Evolutionary conservation across 2,888 invertebrate species (phyloP).

Genomic region (Holacanthella duospinosa): DNA sequence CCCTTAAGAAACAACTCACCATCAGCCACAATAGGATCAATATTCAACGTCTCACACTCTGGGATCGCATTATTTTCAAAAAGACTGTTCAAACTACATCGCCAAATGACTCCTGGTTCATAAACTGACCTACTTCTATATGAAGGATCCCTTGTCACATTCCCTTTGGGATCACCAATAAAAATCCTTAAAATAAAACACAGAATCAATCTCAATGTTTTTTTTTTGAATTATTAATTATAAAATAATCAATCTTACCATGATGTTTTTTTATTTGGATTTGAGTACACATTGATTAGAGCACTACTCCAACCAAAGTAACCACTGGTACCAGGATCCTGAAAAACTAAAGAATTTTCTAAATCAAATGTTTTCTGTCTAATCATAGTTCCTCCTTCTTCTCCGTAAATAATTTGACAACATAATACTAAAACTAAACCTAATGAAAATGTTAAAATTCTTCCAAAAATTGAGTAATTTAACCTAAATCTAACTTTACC

Average conservation of each 20-base stretch:
- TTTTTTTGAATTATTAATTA: not conserved
- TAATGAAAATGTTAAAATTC: not conserved
- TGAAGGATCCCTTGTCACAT: not conserved
- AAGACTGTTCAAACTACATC: not conserved
- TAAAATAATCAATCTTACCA: not conserved
- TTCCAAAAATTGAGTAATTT: not conserved
- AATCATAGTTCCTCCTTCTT: too few relatives aligned
- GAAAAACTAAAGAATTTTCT: not conserved
- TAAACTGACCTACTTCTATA: not conserved
- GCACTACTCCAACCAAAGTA: not conserved
- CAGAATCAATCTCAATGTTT: too few relatives aligned
- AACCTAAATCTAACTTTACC: too few relatives aligned
- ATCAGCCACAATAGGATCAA: conserved; percentile 1
- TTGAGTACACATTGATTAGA: not conserved
- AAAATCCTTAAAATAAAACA: not conserved
- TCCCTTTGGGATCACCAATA: not conserved
- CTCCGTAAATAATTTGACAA: not conserved
- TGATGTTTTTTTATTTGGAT: not conserved
- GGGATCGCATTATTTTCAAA: not conserved
- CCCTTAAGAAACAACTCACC: too few relatives aligned
- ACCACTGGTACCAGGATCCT: not conserved
- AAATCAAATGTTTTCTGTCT: not conserved
- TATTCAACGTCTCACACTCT: not conserved
- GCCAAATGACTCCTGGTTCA: not conserved
- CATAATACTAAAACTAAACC: not conserved